Base-by-base conservation (phyloP, 2,888 invertebrate genomes). In the Stegana nigrithorax region DNA sequence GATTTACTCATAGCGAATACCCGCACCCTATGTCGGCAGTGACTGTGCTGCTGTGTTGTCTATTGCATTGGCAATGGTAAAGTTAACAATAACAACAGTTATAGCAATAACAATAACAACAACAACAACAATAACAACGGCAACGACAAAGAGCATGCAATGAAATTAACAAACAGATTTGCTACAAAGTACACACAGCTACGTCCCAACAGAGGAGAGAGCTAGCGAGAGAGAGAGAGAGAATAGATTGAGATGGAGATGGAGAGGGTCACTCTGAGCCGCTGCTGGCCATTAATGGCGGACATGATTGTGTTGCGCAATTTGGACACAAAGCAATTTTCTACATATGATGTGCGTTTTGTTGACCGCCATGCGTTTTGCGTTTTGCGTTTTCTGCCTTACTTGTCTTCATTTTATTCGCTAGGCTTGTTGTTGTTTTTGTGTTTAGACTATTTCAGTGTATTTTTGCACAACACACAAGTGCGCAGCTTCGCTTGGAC, bases 141-240 rank as follows among this genome's bases (percentile, higher is more conserved):
- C 29, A 21, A 55, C 19, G 36, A 19, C 32, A 36, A 21, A 26
- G 32, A 10, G 53, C n/a, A n/a, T n/a, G n/a, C n/a, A n/a, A n/a
- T n/a, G n/a, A 70, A 76, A 68, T 76, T 69, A 78, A 74, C 53
- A 50, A 42, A 45, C 19, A 21, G 19, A n/a, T 2, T 14, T 8
- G 17, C 39, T 14, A n/a, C 10, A 4, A 10, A 10, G 14, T 4
- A 36, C 36, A 36, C 5, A 36, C 36, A 6, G 5, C 4, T 6
- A 36, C 10, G 14, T 17, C 4, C 39, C n/a, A 5, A 29, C 29
- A 29, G 6, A 29, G 10, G 10, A 29, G 6, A 29, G n/a, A 29
- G 29, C 29, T 7, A 7, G 29, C 29, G 10, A 17, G 44, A 44
- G 17, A 44, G 4, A 44, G 17, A 17, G 19, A 6, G 44, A 44